Base-by-base conservation (phyloP, 1,140 invertebrate genomes). In the Conopomorpha cramerella region DNA sequence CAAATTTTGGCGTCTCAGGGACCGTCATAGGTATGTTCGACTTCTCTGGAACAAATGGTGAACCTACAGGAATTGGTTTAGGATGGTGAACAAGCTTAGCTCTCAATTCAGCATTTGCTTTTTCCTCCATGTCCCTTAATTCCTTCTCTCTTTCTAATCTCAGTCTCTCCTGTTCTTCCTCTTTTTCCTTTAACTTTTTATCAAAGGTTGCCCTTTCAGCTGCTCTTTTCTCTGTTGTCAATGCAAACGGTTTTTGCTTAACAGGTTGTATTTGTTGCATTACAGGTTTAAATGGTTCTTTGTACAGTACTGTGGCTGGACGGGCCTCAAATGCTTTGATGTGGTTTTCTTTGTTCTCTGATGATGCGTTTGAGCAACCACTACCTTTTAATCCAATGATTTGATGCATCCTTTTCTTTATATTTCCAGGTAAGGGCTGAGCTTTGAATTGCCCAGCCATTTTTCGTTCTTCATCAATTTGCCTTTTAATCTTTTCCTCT, bases 261-360 rank as follows among this genome's bases (percentile, higher is more conserved):
- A 56, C 16, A n/a, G 46, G 12, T 12, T 61, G 51, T n/a, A 46
- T 26, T 34, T 42, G 34, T 31, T 60, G 51, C 1, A 55, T 38
- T 1, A 67, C 45, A 26, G 67, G 67, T 34, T 76, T 71, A 19
- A 76, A 76, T n/a, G 68, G 67, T 38, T 71, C 55, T 23, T 73
- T 72, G 19, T 62, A 71, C 1, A 73, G 40, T 16, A 73, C 66
- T 17, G 41, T 33, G 8, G 68, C 50, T 26, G 60, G 62, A 16
- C 50, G 50, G 23, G 66, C 68, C 49, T 73, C 65, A 59, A 76
- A 73, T 10, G 18, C n/a, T n/a, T n/a, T n/a, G n/a, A n/a, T n/a
- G 28, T 43, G 19, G 25, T 76, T 76, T 34, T 76, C 68, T 53
- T 76, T 73, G 30, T 72, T 76, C 39, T 71, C 68, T 2, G 64